These are phyloP conservation scores for Typhlomys cinereus DNA, from an alignment of 2,113 vertebrate genomes.

Conservation along the genomic window DNA sequence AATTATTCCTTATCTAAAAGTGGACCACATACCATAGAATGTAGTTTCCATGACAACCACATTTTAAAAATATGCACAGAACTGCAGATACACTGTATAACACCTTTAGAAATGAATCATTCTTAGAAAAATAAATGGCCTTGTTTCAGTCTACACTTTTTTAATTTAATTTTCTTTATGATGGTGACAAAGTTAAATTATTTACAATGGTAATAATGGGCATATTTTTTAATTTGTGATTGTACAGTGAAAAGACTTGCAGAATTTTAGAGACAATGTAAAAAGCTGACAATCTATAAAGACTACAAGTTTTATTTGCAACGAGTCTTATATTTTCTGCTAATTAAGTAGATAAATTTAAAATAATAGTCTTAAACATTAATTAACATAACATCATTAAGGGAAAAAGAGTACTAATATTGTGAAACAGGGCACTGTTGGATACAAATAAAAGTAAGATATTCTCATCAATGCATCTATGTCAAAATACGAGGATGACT, in stretches of 20 bases:
- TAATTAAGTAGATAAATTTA: slow-evolving; percentile 1
- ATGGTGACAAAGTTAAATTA: slow-evolving; percentile 35
- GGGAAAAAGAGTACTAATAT: background rate
- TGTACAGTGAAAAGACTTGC: slow-evolving; percentile 34
- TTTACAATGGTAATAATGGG: slow-evolving; percentile 44
- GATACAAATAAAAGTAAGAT: background rate
- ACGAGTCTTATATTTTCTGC: background rate
- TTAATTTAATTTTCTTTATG: slow-evolving; percentile 48
- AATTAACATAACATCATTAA: background rate
- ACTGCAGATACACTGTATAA: slow-evolving; percentile 47
- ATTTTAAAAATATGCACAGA: slow-evolving; percentile 65
- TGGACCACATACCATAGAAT: slow-evolving; percentile 71
- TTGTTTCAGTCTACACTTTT: slow-evolving; percentile 17
- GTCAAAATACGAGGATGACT: background rate
- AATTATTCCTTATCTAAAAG: slow-evolving; percentile 75
- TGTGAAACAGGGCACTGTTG: background rate
- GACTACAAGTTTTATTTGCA: background rate
- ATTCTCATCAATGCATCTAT: background rate
- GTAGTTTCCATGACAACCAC: slow-evolving; percentile 87
- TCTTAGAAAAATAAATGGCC: slow-evolving; percentile 60
- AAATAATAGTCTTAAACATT: slow-evolving; percentile 9
- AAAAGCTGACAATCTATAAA: slow-evolving; percentile 1
- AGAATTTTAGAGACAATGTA: slow-evolving; percentile 57
- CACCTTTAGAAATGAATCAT: slow-evolving; percentile 43
- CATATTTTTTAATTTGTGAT: background rate